Conservation (phyloP, 2,888 invertebrate genomes). For the Steromphala cineraria region DNA sequence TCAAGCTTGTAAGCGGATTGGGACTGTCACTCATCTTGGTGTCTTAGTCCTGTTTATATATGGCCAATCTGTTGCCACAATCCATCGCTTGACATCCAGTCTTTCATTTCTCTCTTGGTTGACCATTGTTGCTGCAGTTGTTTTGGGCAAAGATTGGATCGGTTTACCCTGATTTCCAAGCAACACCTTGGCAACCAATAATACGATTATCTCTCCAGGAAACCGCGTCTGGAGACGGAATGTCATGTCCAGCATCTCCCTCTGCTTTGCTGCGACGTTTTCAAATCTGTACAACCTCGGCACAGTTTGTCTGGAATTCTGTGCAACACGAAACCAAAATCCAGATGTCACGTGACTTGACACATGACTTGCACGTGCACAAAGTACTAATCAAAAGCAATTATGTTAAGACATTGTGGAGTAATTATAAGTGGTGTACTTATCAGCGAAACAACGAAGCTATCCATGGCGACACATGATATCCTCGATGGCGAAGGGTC, state of each 20-base stretch:
- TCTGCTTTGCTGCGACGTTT: no score
- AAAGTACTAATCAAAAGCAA: neutral
- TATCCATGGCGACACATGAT: neutral
- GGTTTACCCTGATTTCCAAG: neutral
- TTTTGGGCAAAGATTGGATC: neutral
- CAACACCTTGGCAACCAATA: no score
- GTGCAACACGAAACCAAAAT: no score
- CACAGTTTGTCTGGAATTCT: no score
- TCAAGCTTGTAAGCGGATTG: neutral
- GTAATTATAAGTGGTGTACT: neutral
- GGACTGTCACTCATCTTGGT: neutral
- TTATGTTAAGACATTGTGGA: neutral
- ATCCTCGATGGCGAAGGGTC: neutral
- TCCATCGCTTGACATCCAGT: neutral
- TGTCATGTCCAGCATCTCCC: no score
- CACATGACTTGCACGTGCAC: neutral
- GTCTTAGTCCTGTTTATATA: neutral
- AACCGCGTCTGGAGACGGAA: no score
- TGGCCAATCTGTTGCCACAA: neutral
- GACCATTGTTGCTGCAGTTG: neutral
- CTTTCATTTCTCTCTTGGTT: neutral
- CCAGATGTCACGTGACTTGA: neutral
- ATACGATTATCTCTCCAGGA: no score
- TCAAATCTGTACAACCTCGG: no score
- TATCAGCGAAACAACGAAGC: neutral